Conservation (phyloP, 2,797 vertebrate species). For the Carapus acus region DNA sequence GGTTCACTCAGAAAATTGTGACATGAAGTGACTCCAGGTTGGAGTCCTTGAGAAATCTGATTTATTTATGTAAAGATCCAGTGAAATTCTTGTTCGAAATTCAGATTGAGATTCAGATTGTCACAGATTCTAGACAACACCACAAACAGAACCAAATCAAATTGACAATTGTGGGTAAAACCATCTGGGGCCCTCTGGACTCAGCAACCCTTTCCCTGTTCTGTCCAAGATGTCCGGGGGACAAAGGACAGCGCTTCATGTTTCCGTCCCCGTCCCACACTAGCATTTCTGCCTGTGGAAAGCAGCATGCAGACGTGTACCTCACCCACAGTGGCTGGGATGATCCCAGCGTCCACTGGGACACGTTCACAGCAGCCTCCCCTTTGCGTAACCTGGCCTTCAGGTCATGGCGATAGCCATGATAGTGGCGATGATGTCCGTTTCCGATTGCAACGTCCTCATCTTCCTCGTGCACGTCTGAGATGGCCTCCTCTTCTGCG, state of each 20-base stretch:
- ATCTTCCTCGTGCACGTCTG: constrained; percentile 9
- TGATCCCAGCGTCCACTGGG: constrained; percentile 45
- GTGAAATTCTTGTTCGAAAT: constrained; percentile 1
- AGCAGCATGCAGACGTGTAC: constrained; percentile 74
- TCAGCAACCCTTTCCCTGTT: constrained; percentile 42
- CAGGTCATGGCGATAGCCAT: constrained; percentile 15
- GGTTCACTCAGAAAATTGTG: too few species aligned
- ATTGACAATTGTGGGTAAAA: neutral
- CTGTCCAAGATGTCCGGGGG: constrained; percentile 55
- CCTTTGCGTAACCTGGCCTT: constrained; percentile 49
- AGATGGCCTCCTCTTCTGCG: neutral
- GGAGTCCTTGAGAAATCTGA: too few species aligned
- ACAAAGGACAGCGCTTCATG: constrained; percentile 62
- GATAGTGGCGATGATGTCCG: constrained; percentile 10
- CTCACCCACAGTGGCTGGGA: constrained; percentile 56
- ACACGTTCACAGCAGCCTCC: constrained; percentile 59
- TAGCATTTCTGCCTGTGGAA: constrained; percentile 61
- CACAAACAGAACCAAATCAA: constrained; percentile 24
- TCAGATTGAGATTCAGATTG: constrained; percentile 28
- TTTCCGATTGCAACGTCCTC: constrained; percentile 2
- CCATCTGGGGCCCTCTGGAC: constrained; percentile 12
- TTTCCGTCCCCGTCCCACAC: constrained; percentile 71
- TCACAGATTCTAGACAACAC: constrained; percentile 5
- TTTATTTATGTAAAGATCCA: too few species aligned
- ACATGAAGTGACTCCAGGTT: too few species aligned